Base-by-base conservation (phyloP, 2,888 invertebrate species). In the Platerodrilus igneus region DNA sequence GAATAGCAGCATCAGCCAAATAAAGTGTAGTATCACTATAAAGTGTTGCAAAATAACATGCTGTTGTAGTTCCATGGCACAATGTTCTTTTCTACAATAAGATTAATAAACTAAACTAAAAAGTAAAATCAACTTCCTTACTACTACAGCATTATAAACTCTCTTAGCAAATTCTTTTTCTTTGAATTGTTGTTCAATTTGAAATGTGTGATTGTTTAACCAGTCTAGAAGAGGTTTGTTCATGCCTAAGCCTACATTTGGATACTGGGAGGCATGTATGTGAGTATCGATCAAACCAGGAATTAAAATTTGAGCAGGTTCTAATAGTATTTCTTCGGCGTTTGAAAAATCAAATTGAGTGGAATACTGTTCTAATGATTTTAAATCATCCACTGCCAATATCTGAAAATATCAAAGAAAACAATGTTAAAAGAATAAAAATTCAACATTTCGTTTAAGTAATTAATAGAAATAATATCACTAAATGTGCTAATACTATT, bases 221-320 rank as follows among this genome's bases (percentile, higher is more conserved):
- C 94, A 94, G 29, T 90, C 84, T 5, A 93, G 63, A 21, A 94
- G 69, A 0, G 83, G 78, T 51, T 78, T 76, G 59, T 91, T 89
- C 49, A 89, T 74, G 0, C 90, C 92, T 7, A 89, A 67, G 0
- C 92, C 93, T 38, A 82, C 71, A 67, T 93, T 92, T 1, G 89
- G 86, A 54, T 86, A 85, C 67, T 94, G 93, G 0, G 89, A 83
- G 0, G 90, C 91, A 70, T 94, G 93, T 6, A 88, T 85, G 62
- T 94, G 94, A 13, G 87, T 84, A 66, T 94, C 93, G 2, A 93
- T 74, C 42, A 94, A 78, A 1, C 93, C 94, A 0, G 93, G 93
- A 63, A 91, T 81, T 8, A 93, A 62, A 58, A 93, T 83, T 66
- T 87, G 82, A 30, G 68, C 65, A 3, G 63, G 53, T 5, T 54